Conservation (phyloP, 2,113 vertebrate species). For the Grantiella picta region DNA sequence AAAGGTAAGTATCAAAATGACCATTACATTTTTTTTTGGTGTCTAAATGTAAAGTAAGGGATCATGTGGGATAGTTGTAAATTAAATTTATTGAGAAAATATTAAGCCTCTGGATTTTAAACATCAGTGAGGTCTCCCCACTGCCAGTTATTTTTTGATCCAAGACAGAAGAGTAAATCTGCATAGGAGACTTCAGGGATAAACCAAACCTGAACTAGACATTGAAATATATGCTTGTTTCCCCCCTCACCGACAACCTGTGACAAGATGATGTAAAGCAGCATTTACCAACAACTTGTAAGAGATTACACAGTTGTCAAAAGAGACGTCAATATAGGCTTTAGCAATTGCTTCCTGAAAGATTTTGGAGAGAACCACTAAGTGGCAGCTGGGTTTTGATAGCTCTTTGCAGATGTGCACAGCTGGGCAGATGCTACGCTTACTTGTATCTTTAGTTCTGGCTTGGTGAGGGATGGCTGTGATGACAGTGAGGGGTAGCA, state of each 20-base stretch:
- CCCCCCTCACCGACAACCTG: background rate
- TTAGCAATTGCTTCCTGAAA: background rate
- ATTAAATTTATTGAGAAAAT: background rate
- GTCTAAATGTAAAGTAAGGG: background rate
- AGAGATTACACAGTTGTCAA: conserved; percentile 9
- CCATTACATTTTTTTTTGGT: background rate
- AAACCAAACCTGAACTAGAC: background rate
- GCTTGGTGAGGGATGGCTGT: background rate
- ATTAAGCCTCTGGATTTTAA: background rate
- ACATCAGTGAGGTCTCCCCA: background rate
- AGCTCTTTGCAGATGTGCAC: background rate
- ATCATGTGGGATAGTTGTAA: background rate
- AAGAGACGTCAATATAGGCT: background rate
- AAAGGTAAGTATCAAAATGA: background rate
- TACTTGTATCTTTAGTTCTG: background rate
- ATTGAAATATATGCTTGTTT: conserved; percentile 4
- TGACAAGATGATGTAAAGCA: conserved; percentile 15
- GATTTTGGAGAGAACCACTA: background rate
- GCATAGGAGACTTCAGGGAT: background rate
- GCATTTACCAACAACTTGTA: conserved; percentile 3
- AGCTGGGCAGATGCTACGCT: background rate
- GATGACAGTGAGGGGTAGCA: background rate
- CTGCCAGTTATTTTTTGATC: background rate
- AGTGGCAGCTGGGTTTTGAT: background rate
- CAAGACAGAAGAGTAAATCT: background rate